A percentile compares a stretch with the other conserved stretches of the same genome.
These are phyloP conservation scores for Chrysoperla carnea DNA, from an alignment of 1,140 invertebrate genomes.

Conservation along the genomic window DNA sequence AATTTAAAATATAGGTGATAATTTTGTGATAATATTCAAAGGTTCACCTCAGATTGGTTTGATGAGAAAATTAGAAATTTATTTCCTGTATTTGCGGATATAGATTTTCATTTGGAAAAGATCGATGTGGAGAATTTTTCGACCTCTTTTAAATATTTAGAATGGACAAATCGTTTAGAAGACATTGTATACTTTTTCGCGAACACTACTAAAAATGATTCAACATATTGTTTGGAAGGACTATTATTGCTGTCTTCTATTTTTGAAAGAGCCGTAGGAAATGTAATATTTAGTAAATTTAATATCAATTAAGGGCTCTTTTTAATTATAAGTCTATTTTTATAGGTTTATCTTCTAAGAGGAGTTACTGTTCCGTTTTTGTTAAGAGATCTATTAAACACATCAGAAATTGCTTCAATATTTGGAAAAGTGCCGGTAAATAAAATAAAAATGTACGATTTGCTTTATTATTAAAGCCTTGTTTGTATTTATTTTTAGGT, in stretches of 20 bases:
- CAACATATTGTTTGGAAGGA: neutral
- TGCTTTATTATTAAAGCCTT: too few species aligned
- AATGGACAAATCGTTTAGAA: neutral
- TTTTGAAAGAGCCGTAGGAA: neutral
- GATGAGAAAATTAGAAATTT: neutral
- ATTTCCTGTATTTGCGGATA: neutral
- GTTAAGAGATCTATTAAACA: neutral
- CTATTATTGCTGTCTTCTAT: neutral
- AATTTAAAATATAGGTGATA: neutral
- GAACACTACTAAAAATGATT: neutral
- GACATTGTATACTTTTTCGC: neutral
- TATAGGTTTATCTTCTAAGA: neutral
- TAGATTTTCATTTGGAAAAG: neutral
- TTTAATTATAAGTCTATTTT: neutral
- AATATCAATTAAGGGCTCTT: neutral
- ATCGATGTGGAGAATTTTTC: neutral
- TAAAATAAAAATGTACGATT: too few species aligned
- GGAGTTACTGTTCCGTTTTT: neutral
- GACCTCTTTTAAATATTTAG: neutral
- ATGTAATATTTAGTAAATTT: neutral
- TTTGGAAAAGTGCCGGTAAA: neutral
- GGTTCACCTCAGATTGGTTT: neutral
- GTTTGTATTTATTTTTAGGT: neutral
- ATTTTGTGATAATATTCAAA: neutral
- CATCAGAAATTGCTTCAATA: neutral